Evolutionary conservation across 2,113 vertebrate species (phyloP).

Genomic region (Hepsetus odoe): DNA sequence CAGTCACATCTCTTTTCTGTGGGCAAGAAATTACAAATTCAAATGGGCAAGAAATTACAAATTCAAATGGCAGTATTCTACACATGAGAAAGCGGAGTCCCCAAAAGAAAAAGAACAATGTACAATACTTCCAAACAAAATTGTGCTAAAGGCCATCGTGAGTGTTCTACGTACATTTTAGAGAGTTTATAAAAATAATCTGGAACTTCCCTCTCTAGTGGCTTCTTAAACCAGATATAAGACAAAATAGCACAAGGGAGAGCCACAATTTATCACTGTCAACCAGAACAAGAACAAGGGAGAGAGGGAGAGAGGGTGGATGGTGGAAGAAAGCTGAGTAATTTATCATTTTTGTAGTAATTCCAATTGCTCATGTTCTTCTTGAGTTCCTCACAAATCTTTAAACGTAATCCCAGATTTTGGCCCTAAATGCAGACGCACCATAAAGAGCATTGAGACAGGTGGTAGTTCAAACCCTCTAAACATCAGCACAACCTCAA

Average conservation of each 20-base stretch:
- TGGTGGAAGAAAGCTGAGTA: conserved; percentile 48
- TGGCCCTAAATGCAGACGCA: not conserved
- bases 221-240: conserved; percentile 51
- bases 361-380: not conserved
- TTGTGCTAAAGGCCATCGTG: not conserved
- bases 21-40: too few species aligned
- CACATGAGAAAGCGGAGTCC: not conserved
- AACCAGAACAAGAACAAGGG: not conserved
- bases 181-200: conserved; percentile 23
- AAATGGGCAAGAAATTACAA: too few species aligned
- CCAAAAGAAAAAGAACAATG: not conserved
- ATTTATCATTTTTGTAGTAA: conserved; percentile 8
- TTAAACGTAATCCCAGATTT: not conserved
- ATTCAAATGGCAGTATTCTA: not conserved
- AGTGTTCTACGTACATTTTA: not conserved
- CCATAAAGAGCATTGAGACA: conserved; percentile 11
- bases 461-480: not conserved
- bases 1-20: too few species aligned
- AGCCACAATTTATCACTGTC: conserved; percentile 57
- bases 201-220: conserved; percentile 39
- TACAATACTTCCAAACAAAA: not conserved
- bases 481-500: not conserved
- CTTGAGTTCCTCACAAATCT: not conserved
- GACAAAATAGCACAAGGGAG: conserved; percentile 37
- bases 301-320: conserved; percentile 29